phyloP scores from a whole-genome alignment of 2,888 invertebrate species.

The Dexiosoma caninum region DNA sequence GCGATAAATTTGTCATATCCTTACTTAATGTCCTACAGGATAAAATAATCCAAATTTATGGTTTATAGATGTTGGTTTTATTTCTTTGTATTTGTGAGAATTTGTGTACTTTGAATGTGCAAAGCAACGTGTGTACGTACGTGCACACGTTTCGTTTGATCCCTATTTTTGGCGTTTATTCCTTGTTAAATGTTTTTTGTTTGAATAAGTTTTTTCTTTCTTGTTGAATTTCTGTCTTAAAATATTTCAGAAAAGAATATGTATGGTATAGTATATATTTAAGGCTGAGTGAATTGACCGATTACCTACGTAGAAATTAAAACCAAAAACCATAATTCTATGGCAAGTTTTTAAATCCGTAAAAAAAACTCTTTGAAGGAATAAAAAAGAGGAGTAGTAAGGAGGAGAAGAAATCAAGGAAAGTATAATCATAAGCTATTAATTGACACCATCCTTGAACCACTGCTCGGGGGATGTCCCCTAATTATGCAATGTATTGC shows the following conservation, averaged over 20 bases:
- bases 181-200: background rate
- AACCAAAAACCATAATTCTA: too few species aligned
- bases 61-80: constrained; percentile 64
- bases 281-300: background rate
- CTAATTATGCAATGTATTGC: too few species aligned
- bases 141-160: background rate
- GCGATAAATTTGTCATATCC: constrained; percentile 74
- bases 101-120: background rate
- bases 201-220: background rate
- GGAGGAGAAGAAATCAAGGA: too few species aligned
- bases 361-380: too few species aligned
- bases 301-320: too few species aligned
- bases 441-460: too few species aligned
- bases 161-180: background rate
- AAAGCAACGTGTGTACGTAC: background rate
- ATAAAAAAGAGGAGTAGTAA: too few species aligned
- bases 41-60: constrained; percentile 72
- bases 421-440: too few species aligned
- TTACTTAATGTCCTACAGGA: constrained; percentile 70
- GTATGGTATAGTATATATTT: too few species aligned
- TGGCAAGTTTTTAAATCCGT: too few species aligned
- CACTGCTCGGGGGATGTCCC: too few species aligned
- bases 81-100: constrained; percentile 28
- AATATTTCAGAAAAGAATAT: background rate
- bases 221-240: background rate